Base-by-base conservation (phyloP, 2,888 invertebrate genomes). In the Caenorhabditis sulstoni region DNA sequence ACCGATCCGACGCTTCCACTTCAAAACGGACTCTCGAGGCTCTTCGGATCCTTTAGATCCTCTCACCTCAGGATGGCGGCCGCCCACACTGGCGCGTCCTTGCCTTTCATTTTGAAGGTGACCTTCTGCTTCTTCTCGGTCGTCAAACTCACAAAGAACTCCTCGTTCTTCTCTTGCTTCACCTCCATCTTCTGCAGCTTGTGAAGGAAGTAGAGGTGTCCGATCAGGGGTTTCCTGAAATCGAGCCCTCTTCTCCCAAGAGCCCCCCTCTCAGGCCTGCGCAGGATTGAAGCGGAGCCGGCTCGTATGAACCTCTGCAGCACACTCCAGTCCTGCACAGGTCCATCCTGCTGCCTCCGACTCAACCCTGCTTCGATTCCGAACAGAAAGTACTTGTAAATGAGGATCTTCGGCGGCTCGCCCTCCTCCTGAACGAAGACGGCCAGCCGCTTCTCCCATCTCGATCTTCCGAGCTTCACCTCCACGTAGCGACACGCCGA, bases 311-410 rank as follows among this genome's bases (percentile, higher is more conserved):
- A 62, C 18, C 39, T 20, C 49, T 22, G 49, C 49, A 47, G 44
- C 44, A 44, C 44, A 2, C 5, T 44, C 23, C n/a, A 23, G 55
- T 18, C 18, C 39, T 39, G 39, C 39, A 39, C 55, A 55, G 39
- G 16, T 20, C 35, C 18, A 37, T 23, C 50, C 39, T 45, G 29
- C 45, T 45, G 18, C 22, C 23, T 35, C n/a, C 45, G 16, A 66
- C 65, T 55, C 55, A 55, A 61, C 68, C 68, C 68, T 53, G 68
- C 68, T 45, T 59, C 53, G 45, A 70, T 18, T 41, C 67, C 67
- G 35, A 37, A 52, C 14, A 59, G 22, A 16, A 70, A 59, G 35
- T 61, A 70, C 52, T 59, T 61, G 68, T 70, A 70, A 16, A 70
- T 59, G 59, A 50, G 9, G 3, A 70, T 18, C 29, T 52, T 50